A percentile compares a stretch with the other conserved stretches of the same genome.
Evolutionary conservation across 2,888 invertebrate genomes (phyloP).

Genomic region (Holacanthella duospinosa): DNA sequence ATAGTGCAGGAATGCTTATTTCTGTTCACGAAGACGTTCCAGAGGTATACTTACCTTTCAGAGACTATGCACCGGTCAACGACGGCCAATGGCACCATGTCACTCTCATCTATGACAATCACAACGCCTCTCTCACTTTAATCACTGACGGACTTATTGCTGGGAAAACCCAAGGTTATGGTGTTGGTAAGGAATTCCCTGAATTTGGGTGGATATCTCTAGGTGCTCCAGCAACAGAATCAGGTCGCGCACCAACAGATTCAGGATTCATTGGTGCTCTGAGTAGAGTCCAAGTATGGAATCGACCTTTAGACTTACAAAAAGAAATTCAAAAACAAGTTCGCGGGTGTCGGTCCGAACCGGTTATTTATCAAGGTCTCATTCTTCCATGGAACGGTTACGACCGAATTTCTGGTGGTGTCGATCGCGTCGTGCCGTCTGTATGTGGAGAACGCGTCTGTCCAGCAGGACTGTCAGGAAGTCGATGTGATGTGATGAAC

Average conservation of each 20-base stretch:
- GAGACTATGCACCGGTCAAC: slow-evolving; percentile 83
- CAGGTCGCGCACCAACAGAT: slow-evolving; percentile 68
- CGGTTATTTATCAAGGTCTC: slow-evolving; percentile 73
- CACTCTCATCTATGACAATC: slow-evolving; percentile 87
- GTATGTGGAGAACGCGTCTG: slow-evolving; percentile 83
- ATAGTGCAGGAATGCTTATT: slow-evolving; percentile 84
- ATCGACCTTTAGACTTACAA: slow-evolving; percentile 76
- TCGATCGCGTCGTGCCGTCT: slow-evolving; percentile 81
- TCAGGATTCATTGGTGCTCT: slow-evolving; percentile 91
- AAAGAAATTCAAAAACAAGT: slow-evolving; percentile 86
- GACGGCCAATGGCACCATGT: slow-evolving; percentile 96
- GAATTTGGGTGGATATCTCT: slow-evolving; percentile 82
- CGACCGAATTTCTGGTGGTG: slow-evolving; percentile 75
- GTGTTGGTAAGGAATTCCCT: slow-evolving; percentile 66
- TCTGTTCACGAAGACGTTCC: slow-evolving; percentile 78
- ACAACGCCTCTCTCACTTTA: slow-evolving; percentile 70
- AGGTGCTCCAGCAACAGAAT: slow-evolving; percentile 68
- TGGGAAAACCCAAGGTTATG: slow-evolving; percentile 81
- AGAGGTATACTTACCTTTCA: slow-evolving; percentile 80
- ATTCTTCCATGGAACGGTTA: slow-evolving; percentile 89
- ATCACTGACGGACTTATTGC: slow-evolving; percentile 94
- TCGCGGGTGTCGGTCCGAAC: slow-evolving; percentile 80
- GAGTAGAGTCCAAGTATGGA: slow-evolving; percentile 91
- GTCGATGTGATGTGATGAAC: slow-evolving; percentile 71
- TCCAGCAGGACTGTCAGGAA: slow-evolving; percentile 73